Conservation (phyloP, 2,888 invertebrate species). For the Odontocolon sp. region DNA sequence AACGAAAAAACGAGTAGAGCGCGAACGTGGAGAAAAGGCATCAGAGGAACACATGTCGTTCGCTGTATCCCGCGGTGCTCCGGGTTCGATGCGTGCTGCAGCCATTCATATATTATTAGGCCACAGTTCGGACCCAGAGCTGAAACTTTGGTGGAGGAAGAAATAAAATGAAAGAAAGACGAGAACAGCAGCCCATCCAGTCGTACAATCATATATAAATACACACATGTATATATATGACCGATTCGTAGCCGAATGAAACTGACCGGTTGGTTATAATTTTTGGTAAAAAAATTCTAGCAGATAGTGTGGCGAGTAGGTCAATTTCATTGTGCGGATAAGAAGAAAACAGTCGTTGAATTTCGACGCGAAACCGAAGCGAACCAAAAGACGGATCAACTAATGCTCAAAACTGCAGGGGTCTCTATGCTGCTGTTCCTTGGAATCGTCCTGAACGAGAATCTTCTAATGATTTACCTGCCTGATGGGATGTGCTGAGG, state of each 20-base stretch:
- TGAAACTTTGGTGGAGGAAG: constrained; percentile 5
- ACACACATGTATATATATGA: background rate
- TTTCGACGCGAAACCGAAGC: constrained; percentile 66
- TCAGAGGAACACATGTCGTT: constrained; percentile 79
- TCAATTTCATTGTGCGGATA: too few species aligned
- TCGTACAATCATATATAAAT: constrained; percentile 7
- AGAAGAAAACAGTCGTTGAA: constrained; percentile 6
- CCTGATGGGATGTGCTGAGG: background rate
- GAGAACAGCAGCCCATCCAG: constrained; percentile 17
- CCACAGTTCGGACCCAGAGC: background rate
- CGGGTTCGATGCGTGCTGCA: constrained; percentile 78
- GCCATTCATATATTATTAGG: constrained; percentile 75
- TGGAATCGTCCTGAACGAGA: constrained; percentile 63
- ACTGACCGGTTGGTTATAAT: too few species aligned
- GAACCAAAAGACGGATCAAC: constrained; percentile 78
- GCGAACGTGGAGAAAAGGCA: constrained; percentile 59
- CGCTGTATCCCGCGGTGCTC: constrained; percentile 78
- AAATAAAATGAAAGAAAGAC: constrained; percentile 40
- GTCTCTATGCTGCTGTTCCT: constrained; percentile 71
- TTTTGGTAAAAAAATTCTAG: too few species aligned
- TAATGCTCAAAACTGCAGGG: constrained; percentile 77
- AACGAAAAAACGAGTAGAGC: constrained; percentile 60
- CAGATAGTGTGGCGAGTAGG: too few species aligned
- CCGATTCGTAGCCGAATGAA: too few species aligned
- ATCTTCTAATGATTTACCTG: constrained; percentile 77